Percentiles rank a stretch among this genome's conserved stretches.
These are phyloP conservation scores for Oscheius myriophilus DNA, from an alignment of 2,888 invertebrate species.

Conservation along the genomic window DNA sequence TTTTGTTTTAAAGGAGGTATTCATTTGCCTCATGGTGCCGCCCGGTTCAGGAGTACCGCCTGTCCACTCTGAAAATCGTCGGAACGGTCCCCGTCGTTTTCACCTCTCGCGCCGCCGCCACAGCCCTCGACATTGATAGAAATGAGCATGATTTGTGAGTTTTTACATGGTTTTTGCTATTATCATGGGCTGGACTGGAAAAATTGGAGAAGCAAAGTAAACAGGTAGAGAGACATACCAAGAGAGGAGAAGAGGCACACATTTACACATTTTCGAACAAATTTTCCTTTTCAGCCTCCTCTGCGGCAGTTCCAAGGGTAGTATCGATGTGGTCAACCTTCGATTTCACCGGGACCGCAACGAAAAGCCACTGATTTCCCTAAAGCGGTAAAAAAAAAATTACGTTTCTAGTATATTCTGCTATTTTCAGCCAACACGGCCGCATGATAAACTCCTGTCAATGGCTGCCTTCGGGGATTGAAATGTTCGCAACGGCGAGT, in stretches of 20 bases:
- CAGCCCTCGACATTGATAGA: conserved; percentile 16
- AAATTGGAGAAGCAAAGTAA: too few species aligned
- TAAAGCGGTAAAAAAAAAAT: background rate
- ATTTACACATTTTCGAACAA: too few species aligned
- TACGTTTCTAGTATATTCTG: background rate
- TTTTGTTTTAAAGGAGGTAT: background rate
- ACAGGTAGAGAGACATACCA: too few species aligned
- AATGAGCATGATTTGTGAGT: conserved; percentile 25
- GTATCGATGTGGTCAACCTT: conserved; percentile 26
- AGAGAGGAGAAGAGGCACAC: too few species aligned
- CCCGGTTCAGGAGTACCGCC: conserved; percentile 14
- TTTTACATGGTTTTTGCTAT: background rate
- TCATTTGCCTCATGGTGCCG: conserved; percentile 3
- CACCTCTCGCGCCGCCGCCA: background rate
- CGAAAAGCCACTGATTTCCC: background rate
- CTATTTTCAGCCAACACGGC: conserved; percentile 13
- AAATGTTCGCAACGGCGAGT: conserved; percentile 12
- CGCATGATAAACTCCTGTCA: conserved; percentile 19
- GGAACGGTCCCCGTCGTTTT: conserved; percentile 13
- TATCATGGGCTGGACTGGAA: too few species aligned
- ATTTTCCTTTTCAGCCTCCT: too few species aligned
- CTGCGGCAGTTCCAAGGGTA: conserved; percentile 19
- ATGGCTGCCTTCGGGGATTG: conserved; percentile 11
- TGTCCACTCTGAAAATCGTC: conserved; percentile 3
- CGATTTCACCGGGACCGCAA: background rate